Percentiles rank a stretch among this genome's conserved stretches.
phyloP scores from a whole-genome alignment of 2,888 invertebrate species.

The Tiphia femorata region DNA sequence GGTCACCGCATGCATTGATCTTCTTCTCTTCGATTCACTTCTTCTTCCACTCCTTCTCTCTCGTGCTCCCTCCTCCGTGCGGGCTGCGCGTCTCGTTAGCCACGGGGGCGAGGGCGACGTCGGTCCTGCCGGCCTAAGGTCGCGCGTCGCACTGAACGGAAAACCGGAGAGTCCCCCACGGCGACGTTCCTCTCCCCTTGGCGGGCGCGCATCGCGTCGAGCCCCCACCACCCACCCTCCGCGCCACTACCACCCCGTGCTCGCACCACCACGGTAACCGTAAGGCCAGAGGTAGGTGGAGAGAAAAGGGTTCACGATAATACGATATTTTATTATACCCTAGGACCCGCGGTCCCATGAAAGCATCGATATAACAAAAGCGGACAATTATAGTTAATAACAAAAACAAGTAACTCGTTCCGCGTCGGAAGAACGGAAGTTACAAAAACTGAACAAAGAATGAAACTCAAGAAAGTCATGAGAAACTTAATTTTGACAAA shows the following conservation, averaged over 20 bases:
- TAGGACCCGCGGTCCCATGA: no score
- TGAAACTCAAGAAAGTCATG: no score
- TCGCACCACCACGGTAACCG: not conserved
- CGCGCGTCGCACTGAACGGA: constrained; percentile 62
- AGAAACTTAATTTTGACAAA: no score
- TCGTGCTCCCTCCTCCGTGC: constrained; percentile 5
- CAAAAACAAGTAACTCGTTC: no score
- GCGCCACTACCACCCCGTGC: not conserved
- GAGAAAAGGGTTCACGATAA: no score
- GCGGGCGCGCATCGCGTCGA: no score
- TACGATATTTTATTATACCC: no score
- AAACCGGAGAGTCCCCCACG: constrained; percentile 27
- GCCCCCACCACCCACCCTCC: not conserved
- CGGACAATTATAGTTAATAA: no score
- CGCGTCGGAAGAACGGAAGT: no score
- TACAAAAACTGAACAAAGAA: no score
- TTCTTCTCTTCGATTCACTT: not conserved
- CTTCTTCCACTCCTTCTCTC: not conserved
- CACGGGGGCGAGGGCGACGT: constrained; percentile 57
- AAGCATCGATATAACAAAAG: no score
- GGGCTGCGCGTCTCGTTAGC: constrained; percentile 18
- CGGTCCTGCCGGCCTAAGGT: constrained; percentile 56
- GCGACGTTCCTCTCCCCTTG: constrained; percentile 31
- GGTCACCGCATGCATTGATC: not conserved
- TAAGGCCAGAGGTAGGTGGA: not conserved